Base-by-base conservation (phyloP, 1,140 invertebrate genomes). In the Leguminivora glycinivorella region DNA sequence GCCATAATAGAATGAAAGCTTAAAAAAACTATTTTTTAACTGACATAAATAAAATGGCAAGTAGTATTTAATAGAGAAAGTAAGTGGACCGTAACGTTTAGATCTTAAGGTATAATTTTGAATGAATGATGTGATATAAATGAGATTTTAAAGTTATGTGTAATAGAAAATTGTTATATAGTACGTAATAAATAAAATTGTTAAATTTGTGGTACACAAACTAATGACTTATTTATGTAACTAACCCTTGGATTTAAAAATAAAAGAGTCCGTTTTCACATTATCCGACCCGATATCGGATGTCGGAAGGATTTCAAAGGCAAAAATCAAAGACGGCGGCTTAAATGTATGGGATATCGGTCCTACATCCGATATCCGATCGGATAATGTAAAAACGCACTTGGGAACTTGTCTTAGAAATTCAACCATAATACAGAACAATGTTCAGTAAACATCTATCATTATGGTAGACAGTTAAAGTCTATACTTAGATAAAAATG, bases 61-160 rank as follows among this genome's bases (percentile, higher is more conserved):
- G 26, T 38, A 58, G 12, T 58, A 34, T 26, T 31, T 31, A 69
- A 74, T 69, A 43, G 31, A 72, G 78, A 76, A 75, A 74, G 68
- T 72, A 70, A 70, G 58, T 71, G 72, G 75, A 75, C 74, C 14
- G 58, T 75, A 74, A 47, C 14, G 25, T 70, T 69, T 83, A 82
- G 75, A 71, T 70, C 4, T 77, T 86, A 85, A 85, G 80, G 52
- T 79, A 80, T 84, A 84, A 82, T 83, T 87, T 84, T 86, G 88
- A 88, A 88, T 89, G 88, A 88, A 89, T 90, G 88, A 89, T 90
- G 88, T 90, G 88, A 90, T 90, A 89, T 69, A 83, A 79, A 80
- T 83, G 82, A 85, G 80, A 86, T 88, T 87, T 83, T 87, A 86
- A 78, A 43, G 9, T 24, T 38, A 29, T 74, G 75, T 85, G 82